phyloP scores from a whole-genome alignment of 2,113 vertebrate species.

The Ardeotis arabs region DNA sequence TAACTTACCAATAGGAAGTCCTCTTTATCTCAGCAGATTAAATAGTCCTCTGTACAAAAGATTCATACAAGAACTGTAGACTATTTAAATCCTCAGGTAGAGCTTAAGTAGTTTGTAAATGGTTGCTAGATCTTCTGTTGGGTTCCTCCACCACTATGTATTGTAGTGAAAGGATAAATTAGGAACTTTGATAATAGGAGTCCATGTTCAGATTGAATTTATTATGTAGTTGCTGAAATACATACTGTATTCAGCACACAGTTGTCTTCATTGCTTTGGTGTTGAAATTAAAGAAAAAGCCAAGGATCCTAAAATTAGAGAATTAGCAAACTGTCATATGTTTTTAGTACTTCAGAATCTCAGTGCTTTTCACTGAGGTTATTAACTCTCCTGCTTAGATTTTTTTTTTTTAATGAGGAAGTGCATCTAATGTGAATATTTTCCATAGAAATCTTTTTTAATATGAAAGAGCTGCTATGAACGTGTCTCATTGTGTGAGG shows the following conservation, averaged over 20 bases:
- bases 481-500: slow-evolving; percentile 11
- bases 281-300: background rate
- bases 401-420: background rate
- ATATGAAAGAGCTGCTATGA: background rate
- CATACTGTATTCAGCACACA: background rate
- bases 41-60: background rate
- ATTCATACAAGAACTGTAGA: background rate
- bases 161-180: background rate
- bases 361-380: background rate
- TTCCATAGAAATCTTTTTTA: background rate
- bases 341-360: background rate
- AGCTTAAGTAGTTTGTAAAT: background rate
- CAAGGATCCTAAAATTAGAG: background rate
- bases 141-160: background rate
- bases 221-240: background rate
- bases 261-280: background rate
- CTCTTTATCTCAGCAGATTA: background rate
- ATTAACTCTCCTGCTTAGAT: background rate
- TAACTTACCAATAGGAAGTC: background rate
- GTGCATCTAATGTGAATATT: background rate
- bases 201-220: background rate
- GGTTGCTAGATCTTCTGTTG: background rate
- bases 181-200: background rate
- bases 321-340: background rate
- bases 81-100: background rate